These are phyloP conservation scores for Urosaurus nigricauda DNA, from an alignment of 2,797 vertebrate species.

Conservation along the genomic window DNA sequence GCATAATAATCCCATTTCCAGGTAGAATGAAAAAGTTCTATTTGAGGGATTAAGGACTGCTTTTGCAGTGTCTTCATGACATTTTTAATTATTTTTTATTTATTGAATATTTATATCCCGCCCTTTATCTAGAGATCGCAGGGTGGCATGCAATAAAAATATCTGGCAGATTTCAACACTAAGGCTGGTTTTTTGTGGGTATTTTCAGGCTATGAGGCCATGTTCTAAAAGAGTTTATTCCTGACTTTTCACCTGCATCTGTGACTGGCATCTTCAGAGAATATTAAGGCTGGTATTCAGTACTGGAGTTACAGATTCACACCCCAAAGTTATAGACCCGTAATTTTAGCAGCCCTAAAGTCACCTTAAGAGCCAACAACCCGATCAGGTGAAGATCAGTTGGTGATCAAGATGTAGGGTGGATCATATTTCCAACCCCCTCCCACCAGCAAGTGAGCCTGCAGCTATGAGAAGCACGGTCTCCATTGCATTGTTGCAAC, in stretches of 20 bases:
- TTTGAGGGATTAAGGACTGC: slow-evolving; percentile 28
- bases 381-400: not conserved
- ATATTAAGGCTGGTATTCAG: too few species aligned
- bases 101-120: not conserved
- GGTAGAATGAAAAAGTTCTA: slow-evolving; percentile 21
- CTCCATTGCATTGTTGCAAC: too few species aligned
- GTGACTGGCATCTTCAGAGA: too few species aligned
- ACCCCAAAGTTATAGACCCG: too few species aligned
- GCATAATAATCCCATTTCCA: slow-evolving; percentile 42
- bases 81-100: not conserved
- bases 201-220: too few species aligned
- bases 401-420: not conserved
- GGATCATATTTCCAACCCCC: not conserved
- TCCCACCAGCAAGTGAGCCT: not conserved
- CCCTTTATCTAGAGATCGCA: not conserved
- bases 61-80: slow-evolving; percentile 34
- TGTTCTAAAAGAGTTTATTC: too few species aligned
- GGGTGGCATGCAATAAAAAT: not conserved
- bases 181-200: too few species aligned
- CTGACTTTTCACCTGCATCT: too few species aligned
- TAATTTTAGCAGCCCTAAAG: not conserved
- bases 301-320: too few species aligned
- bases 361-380: not conserved
- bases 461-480: too few species aligned
- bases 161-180: too few species aligned